A percentile compares a stretch with the other conserved stretches of the same genome.
Conservation (phyloP, 2,888 invertebrate species). For the Drosophila multiciliata region DNA sequence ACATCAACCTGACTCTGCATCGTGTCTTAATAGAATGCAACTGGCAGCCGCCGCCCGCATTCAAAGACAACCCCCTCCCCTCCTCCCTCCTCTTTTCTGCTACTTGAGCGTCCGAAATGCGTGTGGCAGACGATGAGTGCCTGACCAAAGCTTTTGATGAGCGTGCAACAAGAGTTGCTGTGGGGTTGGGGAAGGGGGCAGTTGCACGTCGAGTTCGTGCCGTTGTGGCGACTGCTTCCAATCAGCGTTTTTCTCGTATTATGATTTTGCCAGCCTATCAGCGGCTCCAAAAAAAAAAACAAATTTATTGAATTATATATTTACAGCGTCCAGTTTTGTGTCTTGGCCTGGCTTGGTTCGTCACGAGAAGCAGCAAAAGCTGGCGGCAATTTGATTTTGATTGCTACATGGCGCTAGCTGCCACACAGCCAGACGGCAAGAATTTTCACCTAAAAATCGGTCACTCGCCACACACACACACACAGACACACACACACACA, state of each 20-base stretch:
- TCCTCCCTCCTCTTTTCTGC: constrained; percentile 43
- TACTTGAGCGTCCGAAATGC: constrained; percentile 66
- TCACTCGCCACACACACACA: background rate
- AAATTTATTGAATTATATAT: constrained; percentile 73
- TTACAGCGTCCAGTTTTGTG: constrained; percentile 49
- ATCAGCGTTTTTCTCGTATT: constrained; percentile 55
- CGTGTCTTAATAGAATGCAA: constrained; percentile 70
- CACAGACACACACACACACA: background rate
- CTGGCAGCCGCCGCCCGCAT: constrained; percentile 75
- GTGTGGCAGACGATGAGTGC: constrained; percentile 64
- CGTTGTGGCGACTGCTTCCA: constrained; percentile 35
- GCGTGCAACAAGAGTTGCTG: background rate
- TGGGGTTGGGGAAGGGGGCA: background rate
- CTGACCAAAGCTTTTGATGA: constrained; percentile 19
- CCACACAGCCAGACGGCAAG: background rate
- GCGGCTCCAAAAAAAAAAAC: constrained; percentile 29
- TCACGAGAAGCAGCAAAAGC: constrained; percentile 45
- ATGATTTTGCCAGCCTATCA: constrained; percentile 70
- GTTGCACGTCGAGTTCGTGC: constrained; percentile 34
- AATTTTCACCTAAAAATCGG: constrained; percentile 14
- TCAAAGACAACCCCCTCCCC: constrained; percentile 21
- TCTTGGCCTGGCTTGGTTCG: constrained; percentile 14
- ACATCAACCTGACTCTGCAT: constrained; percentile 53
- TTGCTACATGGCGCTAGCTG: constrained; percentile 51
- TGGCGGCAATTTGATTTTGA: constrained; percentile 60